Evolutionary conservation across 2,888 invertebrate genomes (phyloP), one percentile per base, ranked within the genome.

Genomic region (Molanna angustata): DNA sequence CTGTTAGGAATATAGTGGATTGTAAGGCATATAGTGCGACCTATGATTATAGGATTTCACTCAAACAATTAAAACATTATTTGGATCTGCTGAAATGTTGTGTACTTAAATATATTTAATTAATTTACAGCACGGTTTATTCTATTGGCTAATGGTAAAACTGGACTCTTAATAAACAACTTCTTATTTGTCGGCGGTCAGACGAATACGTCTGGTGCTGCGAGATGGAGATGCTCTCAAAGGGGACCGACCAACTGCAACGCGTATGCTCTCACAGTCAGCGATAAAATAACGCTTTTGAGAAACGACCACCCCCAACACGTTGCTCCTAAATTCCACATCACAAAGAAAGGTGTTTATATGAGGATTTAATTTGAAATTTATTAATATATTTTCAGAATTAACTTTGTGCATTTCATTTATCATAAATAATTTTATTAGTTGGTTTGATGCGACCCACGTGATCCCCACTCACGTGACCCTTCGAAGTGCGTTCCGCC

Each of bases 231-330:
- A 9, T 57, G 56, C 37, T 42, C 53, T 21, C 45, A 47, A n/a
- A 17, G 41, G 9, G 33, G 21, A 35, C 4, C 13, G 20, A 45
- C 32, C 3, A 31, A 20, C 7, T 58, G 32, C 22, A 45, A 45
- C 7, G 43, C 37, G 54, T 64, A 65, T 54, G 62, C 64, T 1
- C 60, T 63, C 3, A 54, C 64, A 6, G 64, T 61, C 11, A 64
- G 63, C 1, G 62, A 61, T 9, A 60, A 61, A 47, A 53, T 61
- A 22, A 51, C 60, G 48, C 18, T 52, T 4, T 59, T 49, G 14
- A 31, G 14, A 1, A 59, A 62, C 45, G 35, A 45, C 1, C 66
- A 67, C 48, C 63, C 59, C 31, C 65, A 66, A 27, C 66, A 66
- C 35, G 14, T 7, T n/a, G 40, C 40, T n/a, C 37, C 51, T 18